Conservation (phyloP, 2,797 vertebrate genomes). For the Buceros bicornis region DNA sequence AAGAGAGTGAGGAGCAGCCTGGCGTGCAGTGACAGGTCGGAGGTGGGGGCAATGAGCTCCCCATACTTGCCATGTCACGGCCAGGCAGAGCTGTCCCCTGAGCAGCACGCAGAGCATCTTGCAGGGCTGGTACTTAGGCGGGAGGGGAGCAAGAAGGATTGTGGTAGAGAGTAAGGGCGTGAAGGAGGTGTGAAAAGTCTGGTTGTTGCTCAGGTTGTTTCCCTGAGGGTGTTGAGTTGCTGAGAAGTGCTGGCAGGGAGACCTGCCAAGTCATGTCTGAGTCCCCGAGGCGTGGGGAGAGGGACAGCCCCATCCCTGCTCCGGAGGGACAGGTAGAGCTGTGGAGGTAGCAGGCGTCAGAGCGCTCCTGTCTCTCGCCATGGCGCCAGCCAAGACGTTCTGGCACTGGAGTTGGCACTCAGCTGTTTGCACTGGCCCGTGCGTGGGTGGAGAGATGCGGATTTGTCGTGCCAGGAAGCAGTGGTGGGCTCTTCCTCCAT, state of each 20-base stretch:
- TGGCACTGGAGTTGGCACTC: background rate
- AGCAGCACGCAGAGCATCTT: background rate
- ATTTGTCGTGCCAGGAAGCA: rapidly evolving
- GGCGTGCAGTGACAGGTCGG: background rate
- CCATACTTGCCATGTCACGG: background rate
- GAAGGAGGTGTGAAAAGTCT: background rate
- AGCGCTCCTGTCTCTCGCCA: background rate
- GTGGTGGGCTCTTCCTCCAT: too few relatives aligned
- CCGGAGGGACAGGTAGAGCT: background rate
- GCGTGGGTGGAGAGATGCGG: rapidly evolving
- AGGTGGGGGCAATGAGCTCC: background rate
- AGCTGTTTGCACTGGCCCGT: rapidly evolving
- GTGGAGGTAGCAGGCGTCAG: background rate
- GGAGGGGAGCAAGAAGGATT: background rate
- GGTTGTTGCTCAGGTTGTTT: rapidly evolving
- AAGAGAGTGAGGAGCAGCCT: background rate
- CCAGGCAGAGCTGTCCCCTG: background rate
- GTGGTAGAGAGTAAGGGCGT: background rate
- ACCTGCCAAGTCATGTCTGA: rapidly evolving
- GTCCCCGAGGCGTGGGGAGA: rapidly evolving
- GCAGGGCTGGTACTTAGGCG: background rate
- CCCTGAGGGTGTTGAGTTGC: background rate
- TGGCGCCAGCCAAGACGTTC: background rate
- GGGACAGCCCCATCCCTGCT: background rate
- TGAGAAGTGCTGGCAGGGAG: background rate